phyloP scores from a whole-genome alignment of 2,888 invertebrate species.

The Mesopsocus fuscifrons region DNA sequence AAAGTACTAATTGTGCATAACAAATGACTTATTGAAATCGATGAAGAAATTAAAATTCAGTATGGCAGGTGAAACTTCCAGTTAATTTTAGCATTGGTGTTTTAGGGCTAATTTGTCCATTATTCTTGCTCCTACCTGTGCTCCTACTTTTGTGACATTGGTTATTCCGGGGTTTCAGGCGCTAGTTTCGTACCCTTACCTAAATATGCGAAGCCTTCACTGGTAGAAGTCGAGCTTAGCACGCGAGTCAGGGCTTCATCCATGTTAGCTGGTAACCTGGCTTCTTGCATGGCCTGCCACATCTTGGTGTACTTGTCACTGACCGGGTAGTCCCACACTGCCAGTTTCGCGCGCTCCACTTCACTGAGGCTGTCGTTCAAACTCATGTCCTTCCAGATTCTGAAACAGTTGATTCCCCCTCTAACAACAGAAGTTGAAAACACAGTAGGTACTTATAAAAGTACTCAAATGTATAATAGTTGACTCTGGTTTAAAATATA shows the following conservation, averaged over 20 bases:
- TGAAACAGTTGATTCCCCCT: constrained; percentile 22
- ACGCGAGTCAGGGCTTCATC: constrained; percentile 65
- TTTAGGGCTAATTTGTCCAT: too few relatives aligned
- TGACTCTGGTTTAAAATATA: too few relatives aligned
- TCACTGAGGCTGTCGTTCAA: constrained; percentile 81
- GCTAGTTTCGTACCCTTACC: constrained; percentile 29
- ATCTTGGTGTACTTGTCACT: constrained; percentile 97
- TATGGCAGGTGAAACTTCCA: too few relatives aligned
- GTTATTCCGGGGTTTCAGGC: too few relatives aligned
- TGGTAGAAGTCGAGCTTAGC: constrained; percentile 40
- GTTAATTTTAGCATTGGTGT: too few relatives aligned
- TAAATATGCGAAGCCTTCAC: constrained; percentile 77
- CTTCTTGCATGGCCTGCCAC: constrained; percentile 89
- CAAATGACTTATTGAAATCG: too few relatives aligned
- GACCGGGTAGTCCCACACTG: constrained; percentile 98
- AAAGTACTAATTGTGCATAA: too few relatives aligned
- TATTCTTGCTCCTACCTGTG: too few relatives aligned
- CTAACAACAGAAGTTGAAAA: neutral
- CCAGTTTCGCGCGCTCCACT: constrained; percentile 77
- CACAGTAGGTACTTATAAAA: neutral
- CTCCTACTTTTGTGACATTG: too few relatives aligned
- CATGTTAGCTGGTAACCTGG: constrained; percentile 57
- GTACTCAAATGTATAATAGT: too few relatives aligned
- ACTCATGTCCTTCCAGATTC: constrained; percentile 97
- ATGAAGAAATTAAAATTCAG: too few relatives aligned